Base-by-base conservation (phyloP, 53 echinoderm and acorn worm species). In the Stichopus horrens region DNA sequence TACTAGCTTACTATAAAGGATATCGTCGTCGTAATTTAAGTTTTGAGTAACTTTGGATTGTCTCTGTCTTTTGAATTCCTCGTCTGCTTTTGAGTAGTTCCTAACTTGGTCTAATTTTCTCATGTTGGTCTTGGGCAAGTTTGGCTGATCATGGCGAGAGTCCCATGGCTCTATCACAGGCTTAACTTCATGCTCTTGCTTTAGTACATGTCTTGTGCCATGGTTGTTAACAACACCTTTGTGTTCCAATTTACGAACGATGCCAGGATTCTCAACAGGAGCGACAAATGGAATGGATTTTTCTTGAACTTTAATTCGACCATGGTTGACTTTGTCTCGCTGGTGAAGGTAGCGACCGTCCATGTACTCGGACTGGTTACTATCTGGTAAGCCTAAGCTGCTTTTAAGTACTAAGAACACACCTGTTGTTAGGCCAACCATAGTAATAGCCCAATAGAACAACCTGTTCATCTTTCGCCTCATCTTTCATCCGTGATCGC, bases 71-170 rank as follows among this genome's bases (percentile, higher is more conserved):
- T 81, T 19, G 9, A 8, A 5, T 6, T 19, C 58, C 21, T 81
- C 81, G 10, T 81, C 81, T 56, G 57, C 56, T 56, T 85, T 85
- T 67, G 85, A 85, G 21, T 65, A 52, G 67, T 85, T 85, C n/a
- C 85, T 65, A 9, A 85, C 85, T 67, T 85, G 23, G 13, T 65
- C 85, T 66, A 85, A 18, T 65, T 85, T 85, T 53, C 85, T 85
- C 85, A 85, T 85, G 59, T 85, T 85, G 13, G 85, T 85, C 52
- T 68, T 85, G 60, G 85, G 85, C 67, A 85, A 67, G 67, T 65
- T 66, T 52, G 52, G 85, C 65, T 59, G 85, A 10, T 52, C 52
- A 16, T 23, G 58, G 11, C 9, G 85, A 52, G 20, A 51, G 53
- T 37, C 37, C 22, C 16, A 57, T 23, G 85, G 18, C 11, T 58